Evolutionary conservation across 2,888 invertebrate genomes (phyloP).

Genomic region (Eledone cirrhosa): DNA sequence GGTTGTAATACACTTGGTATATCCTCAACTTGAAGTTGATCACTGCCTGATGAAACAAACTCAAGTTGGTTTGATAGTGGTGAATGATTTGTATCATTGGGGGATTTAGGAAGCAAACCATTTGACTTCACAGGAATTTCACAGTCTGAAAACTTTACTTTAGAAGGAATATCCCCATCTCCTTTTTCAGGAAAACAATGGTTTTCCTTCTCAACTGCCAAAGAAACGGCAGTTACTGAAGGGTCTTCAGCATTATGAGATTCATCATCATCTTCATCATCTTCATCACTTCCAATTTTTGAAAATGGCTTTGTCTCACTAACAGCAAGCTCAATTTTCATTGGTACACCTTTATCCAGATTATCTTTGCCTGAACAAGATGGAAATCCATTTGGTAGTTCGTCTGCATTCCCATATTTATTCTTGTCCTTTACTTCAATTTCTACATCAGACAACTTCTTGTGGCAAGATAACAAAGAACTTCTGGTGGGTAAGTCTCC

Average conservation of each 20-base stretch:
- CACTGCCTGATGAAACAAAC: neutral
- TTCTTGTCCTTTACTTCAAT: too few species aligned
- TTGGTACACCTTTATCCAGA: constrained; percentile 47
- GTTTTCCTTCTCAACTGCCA: constrained; percentile 45
- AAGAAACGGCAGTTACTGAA: constrained; percentile 60
- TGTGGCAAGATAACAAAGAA: neutral
- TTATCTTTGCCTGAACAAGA: constrained; percentile 40
- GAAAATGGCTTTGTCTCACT: constrained; percentile 66
- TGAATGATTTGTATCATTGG: neutral
- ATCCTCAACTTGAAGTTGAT: neutral
- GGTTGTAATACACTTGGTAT: neutral
- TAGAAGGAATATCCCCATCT: constrained; percentile 14
- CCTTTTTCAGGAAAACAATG: constrained; percentile 10
- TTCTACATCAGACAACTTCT: too few species aligned
- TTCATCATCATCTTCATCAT: constrained; percentile 62
- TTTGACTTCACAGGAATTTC: neutral
- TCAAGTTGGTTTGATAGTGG: neutral
- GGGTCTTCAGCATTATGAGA: constrained; percentile 59
- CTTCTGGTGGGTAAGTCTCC: neutral
- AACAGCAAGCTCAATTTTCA: constrained; percentile 62
- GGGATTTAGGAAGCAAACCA: neutral
- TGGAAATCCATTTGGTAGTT: constrained; percentile 43
- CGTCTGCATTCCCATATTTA: constrained; percentile 60
- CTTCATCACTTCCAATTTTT: constrained; percentile 66
- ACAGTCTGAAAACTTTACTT: neutral